Percentiles rank a stretch among this genome's conserved stretches.
Evolutionary conservation across 2,888 invertebrate species (phyloP).

Genomic region (Molorchus minor): DNA sequence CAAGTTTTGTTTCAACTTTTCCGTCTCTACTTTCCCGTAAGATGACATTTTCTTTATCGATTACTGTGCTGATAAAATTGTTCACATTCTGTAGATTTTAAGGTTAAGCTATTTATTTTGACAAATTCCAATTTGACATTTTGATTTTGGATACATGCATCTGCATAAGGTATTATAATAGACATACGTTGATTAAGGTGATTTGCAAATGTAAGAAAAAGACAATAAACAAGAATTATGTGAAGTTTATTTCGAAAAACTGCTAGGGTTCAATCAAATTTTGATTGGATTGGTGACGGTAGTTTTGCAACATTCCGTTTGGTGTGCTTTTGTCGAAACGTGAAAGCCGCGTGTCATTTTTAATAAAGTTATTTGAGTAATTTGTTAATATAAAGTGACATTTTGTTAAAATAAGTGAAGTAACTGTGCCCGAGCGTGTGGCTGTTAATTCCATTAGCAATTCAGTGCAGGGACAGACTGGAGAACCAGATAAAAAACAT

Average conservation of each 20-base stretch:
- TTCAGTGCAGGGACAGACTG: slow-evolving; percentile 37
- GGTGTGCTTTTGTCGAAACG: slow-evolving; percentile 61
- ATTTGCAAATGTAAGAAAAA: slow-evolving; percentile 17
- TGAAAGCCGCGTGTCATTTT: slow-evolving; percentile 65
- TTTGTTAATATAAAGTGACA: slow-evolving; percentile 59
- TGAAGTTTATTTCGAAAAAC: slow-evolving; percentile 7
- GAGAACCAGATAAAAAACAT: slow-evolving; percentile 52
- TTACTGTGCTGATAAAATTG: slow-evolving; percentile 27
- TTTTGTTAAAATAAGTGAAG: slow-evolving; percentile 52
- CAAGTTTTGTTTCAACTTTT: slow-evolving; percentile 70
- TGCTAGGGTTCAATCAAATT: slow-evolving; percentile 19
- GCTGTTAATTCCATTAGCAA: slow-evolving; percentile 38
- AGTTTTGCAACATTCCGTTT: slow-evolving; percentile 54
- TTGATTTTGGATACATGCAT: slow-evolving; percentile 23
- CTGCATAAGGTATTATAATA: slow-evolving; percentile 8
- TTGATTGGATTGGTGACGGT: slow-evolving; percentile 41
- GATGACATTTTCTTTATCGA: slow-evolving; percentile 54
- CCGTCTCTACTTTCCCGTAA: slow-evolving; percentile 70
- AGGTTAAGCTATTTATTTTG: slow-evolving; percentile 48
- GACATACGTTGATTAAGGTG: slow-evolving; percentile 22
- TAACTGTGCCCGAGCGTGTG: slow-evolving; percentile 42
- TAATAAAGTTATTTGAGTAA: slow-evolving; percentile 59
- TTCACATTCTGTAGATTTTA: slow-evolving; percentile 55
- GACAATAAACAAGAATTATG: slow-evolving; percentile 10
- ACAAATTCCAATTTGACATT: slow-evolving; percentile 43